These are phyloP conservation scores for Chloroclystis v-ata DNA, from an alignment of 2,888 invertebrate species.

Conservation along the genomic window DNA sequence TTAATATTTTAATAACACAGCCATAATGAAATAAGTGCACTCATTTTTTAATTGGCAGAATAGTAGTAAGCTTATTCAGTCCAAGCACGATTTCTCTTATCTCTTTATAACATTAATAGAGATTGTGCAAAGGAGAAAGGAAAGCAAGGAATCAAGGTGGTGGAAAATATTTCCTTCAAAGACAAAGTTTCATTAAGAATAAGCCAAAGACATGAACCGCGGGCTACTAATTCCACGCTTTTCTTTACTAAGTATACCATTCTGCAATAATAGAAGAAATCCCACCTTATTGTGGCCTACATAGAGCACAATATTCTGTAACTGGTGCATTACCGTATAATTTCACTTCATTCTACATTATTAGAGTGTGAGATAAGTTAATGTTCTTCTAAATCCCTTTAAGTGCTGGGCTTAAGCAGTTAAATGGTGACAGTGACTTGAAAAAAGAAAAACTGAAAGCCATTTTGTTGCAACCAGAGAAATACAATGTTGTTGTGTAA, in stretches of 20 bases:
- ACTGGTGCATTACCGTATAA: conserved; percentile 5
- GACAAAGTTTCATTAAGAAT: conserved; percentile 65
- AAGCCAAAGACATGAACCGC: conserved; percentile 50
- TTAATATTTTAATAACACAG: too few species aligned
- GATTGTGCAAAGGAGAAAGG: too few species aligned
- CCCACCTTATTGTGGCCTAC: conserved; percentile 3
- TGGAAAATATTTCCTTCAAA: conserved; percentile 49
- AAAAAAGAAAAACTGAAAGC: conserved; percentile 1
- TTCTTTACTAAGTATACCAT: conserved; percentile 16
- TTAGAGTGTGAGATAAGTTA: conserved; percentile 20
- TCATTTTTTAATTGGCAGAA: too few species aligned
- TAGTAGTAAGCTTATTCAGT: too few species aligned
- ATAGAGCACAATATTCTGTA: conserved; percentile 7
- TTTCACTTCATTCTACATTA: conserved; percentile 17
- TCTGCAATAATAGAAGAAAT: conserved; percentile 4
- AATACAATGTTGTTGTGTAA: background rate
- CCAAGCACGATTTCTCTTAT: too few species aligned
- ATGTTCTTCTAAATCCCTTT: conserved; percentile 12
- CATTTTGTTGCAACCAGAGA: background rate
- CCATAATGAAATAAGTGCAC: too few species aligned
- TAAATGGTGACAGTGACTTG: conserved; percentile 2
- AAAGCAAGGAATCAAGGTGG: too few species aligned
- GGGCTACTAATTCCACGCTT: conserved; percentile 50
- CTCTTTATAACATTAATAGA: too few species aligned
- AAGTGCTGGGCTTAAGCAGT: conserved; percentile 2